phyloP scores from a whole-genome alignment of 2,797 vertebrate genomes.

The Neosilurus hyrtlii region DNA sequence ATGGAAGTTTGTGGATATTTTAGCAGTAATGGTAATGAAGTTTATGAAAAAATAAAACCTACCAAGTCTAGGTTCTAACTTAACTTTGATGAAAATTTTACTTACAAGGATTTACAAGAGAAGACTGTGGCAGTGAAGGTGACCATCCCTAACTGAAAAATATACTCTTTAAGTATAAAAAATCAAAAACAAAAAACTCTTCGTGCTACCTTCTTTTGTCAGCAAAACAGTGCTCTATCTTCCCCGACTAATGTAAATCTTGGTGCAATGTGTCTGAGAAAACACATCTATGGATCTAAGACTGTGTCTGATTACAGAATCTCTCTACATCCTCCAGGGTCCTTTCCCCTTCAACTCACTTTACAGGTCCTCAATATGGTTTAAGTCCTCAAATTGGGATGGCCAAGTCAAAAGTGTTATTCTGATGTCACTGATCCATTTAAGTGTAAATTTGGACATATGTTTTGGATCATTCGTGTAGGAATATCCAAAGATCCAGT shows the following conservation, averaged over 20 bases:
- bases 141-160: no score
- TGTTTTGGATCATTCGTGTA: slow-evolving; percentile 8
- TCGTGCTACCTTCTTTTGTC: background rate
- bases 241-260: background rate
- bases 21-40: no score
- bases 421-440: background rate
- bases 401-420: background rate
- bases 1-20: no score
- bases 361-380: background rate
- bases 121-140: no score
- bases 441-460: background rate
- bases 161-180: background rate
- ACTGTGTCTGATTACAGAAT: background rate
- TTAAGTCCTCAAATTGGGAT: background rate
- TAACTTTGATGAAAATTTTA: no score
- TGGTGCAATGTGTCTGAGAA: background rate
- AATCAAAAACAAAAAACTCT: background rate
- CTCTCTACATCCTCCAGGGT: background rate
- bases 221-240: background rate
- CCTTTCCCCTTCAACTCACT: background rate
- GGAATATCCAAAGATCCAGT: background rate
- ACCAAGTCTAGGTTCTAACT: no score
- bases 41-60: no score
- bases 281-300: background rate
- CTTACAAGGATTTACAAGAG: no score